These are phyloP conservation scores for Dorcus hopei DNA, from an alignment of 2,888 invertebrate species.

Conservation along the genomic window DNA sequence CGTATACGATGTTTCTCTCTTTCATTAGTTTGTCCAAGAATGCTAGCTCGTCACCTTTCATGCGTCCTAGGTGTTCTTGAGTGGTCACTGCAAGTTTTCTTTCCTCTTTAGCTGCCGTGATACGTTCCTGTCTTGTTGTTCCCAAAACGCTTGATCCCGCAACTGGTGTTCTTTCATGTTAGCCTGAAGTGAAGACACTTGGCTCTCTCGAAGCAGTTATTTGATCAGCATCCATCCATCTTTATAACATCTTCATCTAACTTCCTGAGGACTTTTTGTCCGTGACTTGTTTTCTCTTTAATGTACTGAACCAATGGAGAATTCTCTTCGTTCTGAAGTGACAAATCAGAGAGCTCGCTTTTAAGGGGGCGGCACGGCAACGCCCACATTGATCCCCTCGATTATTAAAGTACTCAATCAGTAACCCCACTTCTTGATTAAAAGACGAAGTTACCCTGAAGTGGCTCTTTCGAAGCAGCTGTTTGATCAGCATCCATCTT, in stretches of 20 bases:
- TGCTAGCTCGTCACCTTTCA: conserved; percentile 74
- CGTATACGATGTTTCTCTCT: conserved; percentile 64
- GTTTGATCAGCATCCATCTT: conserved; percentile 95
- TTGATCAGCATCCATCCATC: conserved; percentile 90
- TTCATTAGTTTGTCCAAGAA: conserved; percentile 75
- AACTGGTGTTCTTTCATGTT: conserved; percentile 78
- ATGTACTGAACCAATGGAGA: conserved; percentile 36
- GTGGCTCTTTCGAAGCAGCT: conserved; percentile 87
- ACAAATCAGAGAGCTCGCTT: too few species aligned
- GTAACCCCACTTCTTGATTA: too few species aligned
- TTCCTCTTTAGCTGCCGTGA: conserved; percentile 74
- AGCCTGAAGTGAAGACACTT: too few species aligned
- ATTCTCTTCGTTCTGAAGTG: too few species aligned
- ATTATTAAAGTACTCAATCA: too few species aligned
- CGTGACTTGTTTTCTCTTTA: conserved; percentile 87
- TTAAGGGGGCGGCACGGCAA: too few species aligned
- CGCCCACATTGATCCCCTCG: too few species aligned
- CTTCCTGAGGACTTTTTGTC: conserved; percentile 85
- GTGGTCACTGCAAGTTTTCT: conserved; percentile 79
- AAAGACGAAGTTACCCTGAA: conserved; percentile 64
- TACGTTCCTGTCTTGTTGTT: conserved; percentile 82
- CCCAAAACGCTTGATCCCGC: conserved; percentile 87
- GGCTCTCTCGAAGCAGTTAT: conserved; percentile 93
- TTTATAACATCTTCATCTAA: conserved; percentile 85
- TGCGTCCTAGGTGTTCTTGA: conserved; percentile 72